Percentiles rank a stretch among this genome's conserved stretches.
phyloP scores from a whole-genome alignment of 2,113 vertebrate species.

The Phainopepla nitens region DNA sequence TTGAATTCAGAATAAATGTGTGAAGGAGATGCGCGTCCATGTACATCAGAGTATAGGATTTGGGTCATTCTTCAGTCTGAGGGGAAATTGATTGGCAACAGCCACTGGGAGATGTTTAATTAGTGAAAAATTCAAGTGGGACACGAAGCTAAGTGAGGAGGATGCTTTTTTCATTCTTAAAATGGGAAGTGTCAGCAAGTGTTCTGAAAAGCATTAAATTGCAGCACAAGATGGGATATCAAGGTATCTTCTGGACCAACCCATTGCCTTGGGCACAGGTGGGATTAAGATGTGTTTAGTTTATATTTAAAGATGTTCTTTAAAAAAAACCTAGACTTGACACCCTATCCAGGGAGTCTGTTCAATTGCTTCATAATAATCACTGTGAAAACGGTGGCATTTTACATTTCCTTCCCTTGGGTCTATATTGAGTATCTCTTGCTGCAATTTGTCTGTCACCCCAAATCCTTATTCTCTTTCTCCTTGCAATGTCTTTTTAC shows the following conservation, averaged over 20 bases:
- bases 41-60: background rate
- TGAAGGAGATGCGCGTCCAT: background rate
- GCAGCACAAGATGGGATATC: background rate
- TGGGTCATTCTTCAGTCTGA: background rate
- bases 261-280: background rate
- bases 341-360: background rate
- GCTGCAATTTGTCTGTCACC: background rate
- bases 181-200: background rate
- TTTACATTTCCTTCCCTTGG: background rate
- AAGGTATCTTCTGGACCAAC: background rate
- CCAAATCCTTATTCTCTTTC: background rate
- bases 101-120: background rate
- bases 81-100: background rate
- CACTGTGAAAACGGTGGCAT: background rate
- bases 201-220: background rate
- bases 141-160: background rate
- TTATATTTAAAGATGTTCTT: background rate
- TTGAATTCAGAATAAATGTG: background rate
- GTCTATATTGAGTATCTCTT: background rate
- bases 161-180: background rate
- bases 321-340: fast-evolving
- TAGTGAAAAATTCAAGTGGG: background rate
- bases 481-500: background rate
- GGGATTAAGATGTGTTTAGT: background rate
- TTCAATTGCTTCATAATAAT: background rate